Evolutionary conservation across 2,797 vertebrate species (phyloP).

Genomic region (Eulemur albifrons): DNA sequence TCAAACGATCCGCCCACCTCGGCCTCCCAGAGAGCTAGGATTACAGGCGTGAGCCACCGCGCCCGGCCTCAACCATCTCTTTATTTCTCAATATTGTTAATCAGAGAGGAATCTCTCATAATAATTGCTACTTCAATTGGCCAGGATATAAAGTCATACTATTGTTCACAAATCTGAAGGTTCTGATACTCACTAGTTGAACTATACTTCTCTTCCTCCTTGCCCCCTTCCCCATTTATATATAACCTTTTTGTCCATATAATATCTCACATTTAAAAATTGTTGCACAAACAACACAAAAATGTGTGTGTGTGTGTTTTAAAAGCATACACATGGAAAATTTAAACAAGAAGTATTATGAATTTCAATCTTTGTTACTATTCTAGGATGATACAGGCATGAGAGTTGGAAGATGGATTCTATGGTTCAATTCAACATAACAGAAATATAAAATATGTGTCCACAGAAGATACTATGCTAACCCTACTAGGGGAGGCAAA

Average conservation of each 20-base stretch:
- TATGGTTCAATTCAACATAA: neutral
- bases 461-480: neutral
- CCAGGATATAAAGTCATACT: neutral
- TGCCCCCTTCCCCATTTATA: neutral
- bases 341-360: neutral
- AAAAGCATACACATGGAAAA: neutral
- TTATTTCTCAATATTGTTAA: conserved; percentile 28
- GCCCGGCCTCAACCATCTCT: too few relatives aligned
- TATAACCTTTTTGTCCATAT: neutral
- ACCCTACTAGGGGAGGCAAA: neutral
- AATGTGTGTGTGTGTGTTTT: too few relatives aligned
- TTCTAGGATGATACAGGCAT: neutral
- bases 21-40: too few relatives aligned
- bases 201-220: neutral
- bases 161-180: neutral
- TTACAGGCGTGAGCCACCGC: too few relatives aligned
- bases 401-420: neutral
- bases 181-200: neutral
- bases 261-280: neutral
- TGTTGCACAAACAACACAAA: neutral
- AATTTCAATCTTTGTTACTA: neutral
- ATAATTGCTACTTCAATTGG: neutral
- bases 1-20: too few relatives aligned
- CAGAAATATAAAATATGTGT: neutral
- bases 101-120: neutral